phyloP scores from a whole-genome alignment of 2,113 vertebrate genomes.

The Phocoena phocoena region DNA sequence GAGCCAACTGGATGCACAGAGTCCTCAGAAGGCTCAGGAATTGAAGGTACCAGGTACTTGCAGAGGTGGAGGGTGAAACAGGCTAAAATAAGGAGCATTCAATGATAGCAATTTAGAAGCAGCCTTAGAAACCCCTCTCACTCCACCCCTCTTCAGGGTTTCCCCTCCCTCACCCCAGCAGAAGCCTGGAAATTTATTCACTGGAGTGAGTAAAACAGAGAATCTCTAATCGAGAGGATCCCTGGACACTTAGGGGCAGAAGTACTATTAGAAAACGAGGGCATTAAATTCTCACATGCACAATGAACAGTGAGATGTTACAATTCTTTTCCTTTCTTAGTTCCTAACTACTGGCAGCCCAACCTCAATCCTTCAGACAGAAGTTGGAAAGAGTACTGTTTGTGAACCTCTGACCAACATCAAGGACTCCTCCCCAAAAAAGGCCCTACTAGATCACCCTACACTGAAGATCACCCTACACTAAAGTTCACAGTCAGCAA shows the following conservation, averaged over 20 bases:
- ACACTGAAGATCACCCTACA: neutral
- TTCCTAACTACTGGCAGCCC: too few species aligned
- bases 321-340: neutral
- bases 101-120: neutral
- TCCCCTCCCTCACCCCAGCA: too few species aligned
- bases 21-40: neutral
- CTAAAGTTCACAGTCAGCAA: neutral
- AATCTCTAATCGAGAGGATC: neutral
- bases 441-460: too few species aligned
- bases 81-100: neutral
- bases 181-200: neutral
- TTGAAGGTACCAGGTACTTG: neutral
- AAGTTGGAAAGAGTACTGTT: neutral
- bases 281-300: accelerated
- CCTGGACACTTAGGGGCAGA: neutral
- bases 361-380: neutral
- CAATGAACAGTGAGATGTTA: accelerated
- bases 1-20: neutral
- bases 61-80: neutral
- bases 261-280: neutral
- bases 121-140: neutral
- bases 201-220: neutral
- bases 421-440: neutral
- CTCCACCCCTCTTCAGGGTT: accelerated
- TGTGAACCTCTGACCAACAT: neutral